Percentiles rank a stretch among this genome's conserved stretches.
These are phyloP conservation scores for Phylloscopus collybita DNA, from an alignment of 2,797 vertebrate genomes.

Conservation along the genomic window DNA sequence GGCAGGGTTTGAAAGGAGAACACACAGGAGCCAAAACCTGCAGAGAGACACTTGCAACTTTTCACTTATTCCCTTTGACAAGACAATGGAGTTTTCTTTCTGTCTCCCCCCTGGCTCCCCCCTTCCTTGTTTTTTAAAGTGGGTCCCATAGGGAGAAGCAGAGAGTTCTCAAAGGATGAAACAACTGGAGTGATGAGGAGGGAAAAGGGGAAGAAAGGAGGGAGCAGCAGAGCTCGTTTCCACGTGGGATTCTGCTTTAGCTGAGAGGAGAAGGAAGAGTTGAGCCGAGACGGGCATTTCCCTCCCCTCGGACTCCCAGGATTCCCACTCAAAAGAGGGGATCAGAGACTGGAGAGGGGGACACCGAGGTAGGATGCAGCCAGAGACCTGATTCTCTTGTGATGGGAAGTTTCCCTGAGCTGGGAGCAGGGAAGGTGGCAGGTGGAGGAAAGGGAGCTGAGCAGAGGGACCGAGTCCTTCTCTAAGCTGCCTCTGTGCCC, in stretches of 20 bases:
- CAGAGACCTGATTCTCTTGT: not conserved
- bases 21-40: conserved; percentile 55
- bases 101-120: not conserved
- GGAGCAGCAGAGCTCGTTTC: not conserved
- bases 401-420: not conserved
- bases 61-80: conserved; percentile 70
- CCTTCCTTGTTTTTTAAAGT: conserved; percentile 52
- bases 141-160: conserved; percentile 58
- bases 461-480: not conserved
- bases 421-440: not conserved
- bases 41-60: conserved; percentile 60
- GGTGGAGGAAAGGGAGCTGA: not conserved
- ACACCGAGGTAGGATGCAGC: not conserved
- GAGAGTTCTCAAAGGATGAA: conserved; percentile 61
- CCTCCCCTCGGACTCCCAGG: accelerated
- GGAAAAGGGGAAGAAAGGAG: not conserved
- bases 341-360: not conserved
- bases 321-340: not conserved
- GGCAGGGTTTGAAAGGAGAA: conserved; percentile 60
- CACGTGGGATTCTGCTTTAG: not conserved
- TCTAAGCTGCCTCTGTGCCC: not conserved
- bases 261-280: not conserved
- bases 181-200: not conserved
- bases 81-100: conserved; percentile 59
- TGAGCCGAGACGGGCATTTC: accelerated